These are phyloP conservation scores for Upupa epops DNA, from an alignment of 2,113 vertebrate genomes.

Conservation along the genomic window DNA sequence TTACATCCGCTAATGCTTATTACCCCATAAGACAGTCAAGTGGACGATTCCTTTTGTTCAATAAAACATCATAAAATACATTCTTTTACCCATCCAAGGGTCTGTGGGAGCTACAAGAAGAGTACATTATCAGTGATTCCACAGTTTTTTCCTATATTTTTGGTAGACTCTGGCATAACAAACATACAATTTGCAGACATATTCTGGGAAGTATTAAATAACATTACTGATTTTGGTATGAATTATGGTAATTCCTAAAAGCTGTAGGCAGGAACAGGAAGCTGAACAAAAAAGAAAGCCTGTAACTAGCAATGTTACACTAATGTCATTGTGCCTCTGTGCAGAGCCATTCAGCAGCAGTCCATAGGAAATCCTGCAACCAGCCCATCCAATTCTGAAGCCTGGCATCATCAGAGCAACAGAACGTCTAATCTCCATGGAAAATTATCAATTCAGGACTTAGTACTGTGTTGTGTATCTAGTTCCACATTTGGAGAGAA, in stretches of 20 bases:
- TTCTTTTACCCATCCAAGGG: not conserved
- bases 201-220: conserved; percentile 19
- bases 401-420: not conserved
- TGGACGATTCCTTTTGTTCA: not conserved
- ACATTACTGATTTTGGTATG: not conserved
- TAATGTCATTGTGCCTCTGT: not conserved
- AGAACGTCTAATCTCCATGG: conserved; percentile 10
- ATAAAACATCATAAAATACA: not conserved
- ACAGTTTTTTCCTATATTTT: not conserved
- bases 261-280: conserved; percentile 17
- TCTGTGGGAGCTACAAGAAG: not conserved
- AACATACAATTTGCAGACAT: not conserved
- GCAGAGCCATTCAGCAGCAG: conserved; percentile 3
- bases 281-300: conserved; percentile 15
- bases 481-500: not conserved
- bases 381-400: not conserved
- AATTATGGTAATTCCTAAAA: conserved; percentile 31
- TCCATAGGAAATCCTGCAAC: not conserved
- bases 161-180: not conserved
- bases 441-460: conserved; percentile 36
- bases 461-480: not conserved
- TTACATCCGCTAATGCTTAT: not conserved
- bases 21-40: not conserved
- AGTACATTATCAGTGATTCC: not conserved
- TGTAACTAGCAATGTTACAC: not conserved